phyloP scores from a whole-genome alignment of 2,113 vertebrate genomes.

The Hippocampus zosterae region DNA sequence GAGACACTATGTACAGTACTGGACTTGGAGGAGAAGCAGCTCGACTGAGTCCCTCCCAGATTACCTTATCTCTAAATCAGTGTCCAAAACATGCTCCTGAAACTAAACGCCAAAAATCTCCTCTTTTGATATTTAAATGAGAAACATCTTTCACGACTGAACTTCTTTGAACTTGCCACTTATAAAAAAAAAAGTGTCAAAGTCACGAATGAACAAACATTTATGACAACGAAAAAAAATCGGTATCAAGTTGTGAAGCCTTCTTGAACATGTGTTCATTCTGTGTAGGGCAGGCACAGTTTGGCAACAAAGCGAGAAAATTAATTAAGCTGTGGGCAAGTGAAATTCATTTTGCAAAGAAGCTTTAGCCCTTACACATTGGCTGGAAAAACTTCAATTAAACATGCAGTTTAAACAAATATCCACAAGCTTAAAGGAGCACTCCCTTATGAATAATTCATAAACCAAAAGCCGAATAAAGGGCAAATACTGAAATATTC shows the following conservation, averaged over 20 bases:
- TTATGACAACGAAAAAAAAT: not conserved
- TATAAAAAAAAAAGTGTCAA: not conserved
- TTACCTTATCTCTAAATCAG: too few species aligned
- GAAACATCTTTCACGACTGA: not conserved
- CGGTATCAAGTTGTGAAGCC: conserved; percentile 25
- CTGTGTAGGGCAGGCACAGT: conserved; percentile 37
- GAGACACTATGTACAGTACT: not conserved
- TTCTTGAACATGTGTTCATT: conserved; percentile 56
- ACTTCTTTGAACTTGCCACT: not conserved
- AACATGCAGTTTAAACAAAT: conserved; percentile 73
- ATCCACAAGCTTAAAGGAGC: conserved; percentile 62
- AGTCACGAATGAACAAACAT: not conserved
- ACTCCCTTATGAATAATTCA: conserved; percentile 62
- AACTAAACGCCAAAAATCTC: not conserved
- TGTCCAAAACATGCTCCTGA: not conserved
- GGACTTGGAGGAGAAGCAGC: too few species aligned
- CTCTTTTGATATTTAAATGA: not conserved
- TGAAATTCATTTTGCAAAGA: conserved; percentile 61
- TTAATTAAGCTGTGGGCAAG: conserved; percentile 70
- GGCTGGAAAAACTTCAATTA: conserved; percentile 71
- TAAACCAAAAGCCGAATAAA: conserved; percentile 49
- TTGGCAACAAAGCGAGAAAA: conserved; percentile 53
- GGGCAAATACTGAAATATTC: conserved; percentile 60
- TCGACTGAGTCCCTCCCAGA: too few species aligned
- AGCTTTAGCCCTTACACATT: conserved; percentile 52